Conservation (phyloP, 2,888 invertebrate species). For the Sesamia inferens region DNA sequence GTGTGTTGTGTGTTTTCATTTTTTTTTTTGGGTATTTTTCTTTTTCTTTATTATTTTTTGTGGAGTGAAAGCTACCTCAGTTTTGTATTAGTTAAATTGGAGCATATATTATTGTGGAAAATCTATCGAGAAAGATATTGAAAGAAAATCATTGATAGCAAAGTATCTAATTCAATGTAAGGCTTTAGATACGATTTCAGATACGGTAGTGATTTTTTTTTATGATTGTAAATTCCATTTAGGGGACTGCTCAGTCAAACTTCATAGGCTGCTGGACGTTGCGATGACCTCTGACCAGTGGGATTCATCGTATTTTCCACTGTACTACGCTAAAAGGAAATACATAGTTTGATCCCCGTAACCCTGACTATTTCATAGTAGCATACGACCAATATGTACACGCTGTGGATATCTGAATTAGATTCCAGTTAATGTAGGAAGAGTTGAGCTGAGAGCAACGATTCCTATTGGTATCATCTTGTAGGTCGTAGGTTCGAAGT, state of each 20-base stretch:
- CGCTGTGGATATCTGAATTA: background rate
- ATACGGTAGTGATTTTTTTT: no score
- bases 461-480: no score
- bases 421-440: background rate
- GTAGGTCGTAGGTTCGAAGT: no score
- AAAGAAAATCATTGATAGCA: no score
- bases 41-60: constrained; percentile 15
- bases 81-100: background rate
- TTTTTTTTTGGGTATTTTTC: constrained; percentile 12
- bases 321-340: background rate
- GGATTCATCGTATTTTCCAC: background rate
- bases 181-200: no score
- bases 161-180: no score
- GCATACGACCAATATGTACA: background rate
- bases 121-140: background rate
- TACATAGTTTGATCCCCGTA: no score
- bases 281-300: background rate
- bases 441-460: no score
- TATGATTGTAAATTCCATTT: no score
- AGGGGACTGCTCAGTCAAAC: no score
- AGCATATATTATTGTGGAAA: background rate
- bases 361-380: background rate
- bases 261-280: no score
- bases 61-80: constrained; percentile 2
- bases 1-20: constrained; percentile 34